phyloP scores from a whole-genome alignment of 2,888 invertebrate genomes.

The Andrena camellia region DNA sequence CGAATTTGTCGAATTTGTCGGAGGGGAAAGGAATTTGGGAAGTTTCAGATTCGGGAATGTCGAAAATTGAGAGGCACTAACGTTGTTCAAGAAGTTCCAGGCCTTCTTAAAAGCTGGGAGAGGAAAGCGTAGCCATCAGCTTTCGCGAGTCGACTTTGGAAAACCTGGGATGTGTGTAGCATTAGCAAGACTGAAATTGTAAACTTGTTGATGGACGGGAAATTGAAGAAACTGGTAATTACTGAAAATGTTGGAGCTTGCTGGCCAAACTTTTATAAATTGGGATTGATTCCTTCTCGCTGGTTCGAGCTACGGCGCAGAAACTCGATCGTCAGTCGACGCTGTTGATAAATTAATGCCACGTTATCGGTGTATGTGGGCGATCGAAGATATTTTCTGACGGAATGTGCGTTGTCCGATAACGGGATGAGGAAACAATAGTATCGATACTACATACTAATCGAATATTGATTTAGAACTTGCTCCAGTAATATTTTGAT shows the following conservation, averaged over 20 bases:
- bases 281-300: too few relatives aligned
- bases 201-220: not conserved
- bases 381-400: slow-evolving; percentile 14
- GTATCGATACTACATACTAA: slow-evolving; percentile 10
- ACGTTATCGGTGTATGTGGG: slow-evolving; percentile 7
- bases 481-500: not conserved
- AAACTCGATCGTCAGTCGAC: not conserved
- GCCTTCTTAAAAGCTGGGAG: not conserved
- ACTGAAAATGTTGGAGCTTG: too few relatives aligned
- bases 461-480: not conserved
- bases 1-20: too few relatives aligned
- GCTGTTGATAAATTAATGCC: slow-evolving; percentile 17
- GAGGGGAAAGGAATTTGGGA: not conserved
- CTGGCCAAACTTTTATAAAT: too few relatives aligned
- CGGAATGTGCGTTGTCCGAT: not conserved
- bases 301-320: not conserved
- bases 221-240: not conserved
- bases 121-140: not conserved
- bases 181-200: not conserved
- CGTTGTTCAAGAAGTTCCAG: not conserved
- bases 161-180: not conserved
- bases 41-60: not conserved
- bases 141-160: not conserved
- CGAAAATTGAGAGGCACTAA: not conserved
- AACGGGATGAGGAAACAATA: slow-evolving; percentile 14